These are phyloP conservation scores for Engraulis encrasicolus DNA, from an alignment of 2,113 vertebrate species.

Conservation along the genomic window DNA sequence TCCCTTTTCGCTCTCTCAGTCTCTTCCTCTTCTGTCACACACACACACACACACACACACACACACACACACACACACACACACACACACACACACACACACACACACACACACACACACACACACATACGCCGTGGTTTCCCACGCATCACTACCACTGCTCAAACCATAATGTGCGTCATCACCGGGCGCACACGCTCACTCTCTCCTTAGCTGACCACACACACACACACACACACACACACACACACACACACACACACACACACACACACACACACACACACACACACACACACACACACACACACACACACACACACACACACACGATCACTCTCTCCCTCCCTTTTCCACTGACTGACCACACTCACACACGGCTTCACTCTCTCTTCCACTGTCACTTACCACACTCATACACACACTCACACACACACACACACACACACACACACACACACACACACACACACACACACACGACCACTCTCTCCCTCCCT, in stretches of 20 bases:
- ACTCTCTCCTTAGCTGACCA: neutral
- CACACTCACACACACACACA: neutral
- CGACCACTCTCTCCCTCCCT: no score
- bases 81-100: constrained; percentile 42
- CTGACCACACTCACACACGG: neutral
- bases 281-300: neutral
- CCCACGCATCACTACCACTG: constrained; percentile 32
- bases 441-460: constrained; percentile 29
- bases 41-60: neutral
- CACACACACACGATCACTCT: no score
- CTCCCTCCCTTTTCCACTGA: no score
- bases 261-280: no score
- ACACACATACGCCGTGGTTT: neutral
- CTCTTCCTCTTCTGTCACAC: no score
- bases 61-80: constrained; percentile 41
- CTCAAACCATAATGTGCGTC: constrained; percentile 47
- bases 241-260: neutral
- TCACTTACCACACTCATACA: neutral
- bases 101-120: neutral
- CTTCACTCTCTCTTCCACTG: neutral
- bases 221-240: neutral
- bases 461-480: neutral
- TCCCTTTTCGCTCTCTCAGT: no score
- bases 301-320: neutral
- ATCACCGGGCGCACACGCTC: constrained; percentile 23